Conservation (phyloP, 2,113 vertebrate species). For the Polypterus senegalus region DNA sequence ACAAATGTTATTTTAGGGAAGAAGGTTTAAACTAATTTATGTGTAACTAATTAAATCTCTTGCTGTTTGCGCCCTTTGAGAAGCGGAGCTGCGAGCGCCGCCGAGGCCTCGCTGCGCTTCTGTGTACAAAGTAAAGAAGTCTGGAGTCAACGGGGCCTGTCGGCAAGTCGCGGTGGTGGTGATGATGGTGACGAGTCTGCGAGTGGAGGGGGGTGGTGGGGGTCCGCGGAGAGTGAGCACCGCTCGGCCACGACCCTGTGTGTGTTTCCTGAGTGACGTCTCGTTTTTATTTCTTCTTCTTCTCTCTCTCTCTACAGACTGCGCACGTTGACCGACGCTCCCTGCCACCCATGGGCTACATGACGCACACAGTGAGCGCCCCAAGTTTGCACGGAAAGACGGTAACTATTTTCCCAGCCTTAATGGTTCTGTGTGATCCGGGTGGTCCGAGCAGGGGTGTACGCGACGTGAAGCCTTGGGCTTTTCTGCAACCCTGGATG, state of each 20-base stretch:
- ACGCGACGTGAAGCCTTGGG: no score
- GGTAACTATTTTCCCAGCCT: slow-evolving; percentile 49
- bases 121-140: slow-evolving; percentile 54
- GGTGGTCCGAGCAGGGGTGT: no score
- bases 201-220: no score
- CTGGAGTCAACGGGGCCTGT: slow-evolving; percentile 40
- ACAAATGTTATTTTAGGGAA: slow-evolving; percentile 64
- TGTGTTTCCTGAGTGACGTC: neutral
- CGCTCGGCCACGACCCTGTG: no score
- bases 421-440: neutral
- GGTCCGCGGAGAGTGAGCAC: no score
- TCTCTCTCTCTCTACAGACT: slow-evolving; percentile 44
- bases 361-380: slow-evolving; percentile 95
- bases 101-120: slow-evolving; percentile 36
- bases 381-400: slow-evolving; percentile 94
- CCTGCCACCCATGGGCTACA: slow-evolving; percentile 89
- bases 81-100: neutral
- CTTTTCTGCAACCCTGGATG: slow-evolving; percentile 9
- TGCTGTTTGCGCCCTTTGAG: slow-evolving; percentile 59
- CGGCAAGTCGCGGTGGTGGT: slow-evolving; percentile 28
- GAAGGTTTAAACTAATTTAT: slow-evolving; percentile 57
- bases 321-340: slow-evolving; percentile 75
- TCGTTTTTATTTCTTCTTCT: slow-evolving; percentile 18
- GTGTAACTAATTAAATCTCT: slow-evolving; percentile 64
- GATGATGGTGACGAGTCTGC: slow-evolving; percentile 17